Conservation (phyloP, 2,113 vertebrate genomes). For the Rissa tridactyla region DNA sequence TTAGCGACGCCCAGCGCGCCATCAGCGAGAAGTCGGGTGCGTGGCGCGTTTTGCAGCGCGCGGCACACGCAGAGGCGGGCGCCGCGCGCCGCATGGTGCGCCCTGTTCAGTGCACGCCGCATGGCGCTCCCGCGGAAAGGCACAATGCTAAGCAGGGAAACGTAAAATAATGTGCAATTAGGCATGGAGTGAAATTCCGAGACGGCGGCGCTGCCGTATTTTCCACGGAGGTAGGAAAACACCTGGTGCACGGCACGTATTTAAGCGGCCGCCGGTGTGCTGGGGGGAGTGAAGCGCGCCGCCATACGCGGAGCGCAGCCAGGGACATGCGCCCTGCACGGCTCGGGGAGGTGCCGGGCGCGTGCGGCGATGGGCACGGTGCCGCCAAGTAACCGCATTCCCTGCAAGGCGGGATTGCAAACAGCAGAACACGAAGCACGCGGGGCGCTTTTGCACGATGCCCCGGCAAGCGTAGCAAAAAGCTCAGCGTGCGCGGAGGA, state of each 20-base stretch:
- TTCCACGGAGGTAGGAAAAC: not conserved
- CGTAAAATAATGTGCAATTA: not conserved
- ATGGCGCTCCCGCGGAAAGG: not conserved
- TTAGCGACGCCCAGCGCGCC: fast-evolving
- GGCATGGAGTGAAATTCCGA: not conserved
- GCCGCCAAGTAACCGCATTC: too few species aligned
- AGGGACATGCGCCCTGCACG: fast-evolving
- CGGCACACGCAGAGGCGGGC: fast-evolving
- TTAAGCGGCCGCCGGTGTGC: fast-evolving
- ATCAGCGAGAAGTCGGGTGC: fast-evolving
- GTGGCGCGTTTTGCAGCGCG: fast-evolving
- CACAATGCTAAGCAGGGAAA: not conserved
- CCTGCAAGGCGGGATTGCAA: not conserved
- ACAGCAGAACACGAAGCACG: not conserved
- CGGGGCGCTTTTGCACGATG: not conserved
- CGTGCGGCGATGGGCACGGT: fast-evolving
- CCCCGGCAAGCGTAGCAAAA: not conserved
- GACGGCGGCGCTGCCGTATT: not conserved
- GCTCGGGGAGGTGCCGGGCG: not conserved
- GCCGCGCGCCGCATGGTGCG: fast-evolving
- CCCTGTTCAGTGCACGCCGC: not conserved
- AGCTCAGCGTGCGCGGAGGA: fast-evolving
- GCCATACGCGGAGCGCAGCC: fast-evolving
- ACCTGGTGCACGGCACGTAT: fast-evolving
- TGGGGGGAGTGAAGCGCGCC: not conserved